Evolutionary conservation across 2,113 vertebrate species (phyloP).

Genomic region (Morone chrysops): DNA sequence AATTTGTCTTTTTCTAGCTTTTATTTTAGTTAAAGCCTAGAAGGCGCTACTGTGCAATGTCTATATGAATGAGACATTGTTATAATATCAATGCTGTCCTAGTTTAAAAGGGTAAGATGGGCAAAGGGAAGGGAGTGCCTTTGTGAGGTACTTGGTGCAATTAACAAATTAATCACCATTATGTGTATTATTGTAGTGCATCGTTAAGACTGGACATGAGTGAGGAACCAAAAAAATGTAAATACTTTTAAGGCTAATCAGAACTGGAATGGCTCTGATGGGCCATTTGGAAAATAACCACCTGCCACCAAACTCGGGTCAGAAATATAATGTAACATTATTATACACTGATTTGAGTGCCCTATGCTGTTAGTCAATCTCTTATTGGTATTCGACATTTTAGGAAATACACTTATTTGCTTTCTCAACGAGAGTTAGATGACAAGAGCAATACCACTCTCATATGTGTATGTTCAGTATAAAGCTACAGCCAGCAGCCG

Average conservation of each 20-base stretch:
- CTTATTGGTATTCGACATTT: not conserved
- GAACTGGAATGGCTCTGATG: not conserved
- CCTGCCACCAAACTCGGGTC: not conserved
- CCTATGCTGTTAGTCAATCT: not conserved
- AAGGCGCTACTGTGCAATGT: conserved; percentile 31
- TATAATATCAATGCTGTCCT: conserved; percentile 23
- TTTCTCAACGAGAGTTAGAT: not conserved
- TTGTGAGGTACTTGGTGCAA: conserved; percentile 17
- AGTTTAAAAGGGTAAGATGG: conserved; percentile 32
- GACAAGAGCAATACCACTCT: not conserved
- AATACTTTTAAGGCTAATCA: not conserved
- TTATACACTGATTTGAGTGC: not conserved
- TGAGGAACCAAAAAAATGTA: not conserved
- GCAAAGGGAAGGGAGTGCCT: conserved; percentile 27
- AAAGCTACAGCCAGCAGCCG: not conserved
- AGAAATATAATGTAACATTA: not conserved
- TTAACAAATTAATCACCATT: conserved; percentile 10
- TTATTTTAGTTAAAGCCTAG: conserved; percentile 47
- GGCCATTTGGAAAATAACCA: not conserved
- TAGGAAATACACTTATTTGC: not conserved
- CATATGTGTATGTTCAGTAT: not conserved
- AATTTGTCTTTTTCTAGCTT: conserved; percentile 49
- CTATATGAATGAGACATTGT: conserved; percentile 55
- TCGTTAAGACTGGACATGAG: not conserved
- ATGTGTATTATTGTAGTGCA: not conserved